These are phyloP conservation scores for Trichomalopsis sarcophagae DNA, from an alignment of 1,140 invertebrate species.

Conservation along the genomic window DNA sequence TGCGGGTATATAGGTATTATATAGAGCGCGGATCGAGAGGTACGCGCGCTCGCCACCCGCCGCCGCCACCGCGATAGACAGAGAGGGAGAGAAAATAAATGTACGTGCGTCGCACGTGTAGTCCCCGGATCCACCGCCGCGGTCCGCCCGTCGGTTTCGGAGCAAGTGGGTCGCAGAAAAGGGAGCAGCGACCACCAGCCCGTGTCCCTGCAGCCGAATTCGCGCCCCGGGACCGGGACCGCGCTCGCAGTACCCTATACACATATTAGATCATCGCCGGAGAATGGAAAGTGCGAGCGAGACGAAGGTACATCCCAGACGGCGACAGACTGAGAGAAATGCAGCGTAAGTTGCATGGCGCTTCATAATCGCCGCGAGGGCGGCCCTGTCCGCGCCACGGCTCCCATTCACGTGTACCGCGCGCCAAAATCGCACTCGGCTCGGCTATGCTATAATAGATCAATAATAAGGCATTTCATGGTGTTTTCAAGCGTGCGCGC, in stretches of 20 bases:
- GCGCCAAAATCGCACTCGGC: conserved; percentile 66
- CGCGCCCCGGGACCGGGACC: no score
- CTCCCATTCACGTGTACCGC: conserved; percentile 62
- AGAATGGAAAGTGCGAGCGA: neutral
- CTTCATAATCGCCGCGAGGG: neutral
- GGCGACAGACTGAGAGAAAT: no score
- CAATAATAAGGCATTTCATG: conserved; percentile 74
- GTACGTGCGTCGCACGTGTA: conserved; percentile 36
- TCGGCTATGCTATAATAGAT: conserved; percentile 67
- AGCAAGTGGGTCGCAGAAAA: conserved; percentile 14
- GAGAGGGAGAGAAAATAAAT: conserved; percentile 28
- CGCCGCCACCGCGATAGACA: conserved; percentile 2
- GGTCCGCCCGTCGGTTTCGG: conserved; percentile 46
- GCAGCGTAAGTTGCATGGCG: neutral
- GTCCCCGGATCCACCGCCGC: neutral
- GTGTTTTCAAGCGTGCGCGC: conserved; percentile 52
- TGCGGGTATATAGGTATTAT: neutral
- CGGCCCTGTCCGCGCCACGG: neutral
- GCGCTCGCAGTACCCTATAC: no score
- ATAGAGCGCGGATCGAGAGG: neutral
- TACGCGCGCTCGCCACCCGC: neutral
- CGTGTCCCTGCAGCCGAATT: neutral
- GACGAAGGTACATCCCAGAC: neutral
- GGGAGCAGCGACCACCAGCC: neutral
- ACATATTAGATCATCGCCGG: neutral